These are phyloP conservation scores for Clarias fuscus DNA, from an alignment of 2,797 vertebrate genomes.

Conservation along the genomic window DNA sequence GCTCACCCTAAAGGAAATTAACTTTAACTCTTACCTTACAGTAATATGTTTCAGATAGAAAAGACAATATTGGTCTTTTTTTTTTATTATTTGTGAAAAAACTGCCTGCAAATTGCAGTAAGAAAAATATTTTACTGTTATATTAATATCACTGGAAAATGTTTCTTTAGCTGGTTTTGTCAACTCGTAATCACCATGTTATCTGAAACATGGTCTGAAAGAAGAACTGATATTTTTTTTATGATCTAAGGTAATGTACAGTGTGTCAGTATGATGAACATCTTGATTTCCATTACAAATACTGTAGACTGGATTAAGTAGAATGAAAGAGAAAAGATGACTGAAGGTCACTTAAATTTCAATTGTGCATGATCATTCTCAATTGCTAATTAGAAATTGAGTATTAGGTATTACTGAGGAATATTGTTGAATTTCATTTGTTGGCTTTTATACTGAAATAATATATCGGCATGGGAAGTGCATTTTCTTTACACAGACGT, in stretches of 20 bases:
- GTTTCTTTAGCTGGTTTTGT: neutral
- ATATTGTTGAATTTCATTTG: neutral
- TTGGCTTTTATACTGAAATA: neutral
- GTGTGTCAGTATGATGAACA: neutral
- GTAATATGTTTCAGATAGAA: neutral
- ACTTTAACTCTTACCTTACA: neutral
- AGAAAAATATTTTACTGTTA: too few relatives aligned
- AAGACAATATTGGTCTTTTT: neutral
- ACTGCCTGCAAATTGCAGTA: neutral
- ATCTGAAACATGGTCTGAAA: neutral
- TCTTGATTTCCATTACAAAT: neutral
- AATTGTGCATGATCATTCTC: neutral
- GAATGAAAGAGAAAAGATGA: neutral
- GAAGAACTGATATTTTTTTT: too few relatives aligned
- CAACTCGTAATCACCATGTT: neutral
- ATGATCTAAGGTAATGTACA: too few relatives aligned
- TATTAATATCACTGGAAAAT: neutral
- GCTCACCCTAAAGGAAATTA: neutral
- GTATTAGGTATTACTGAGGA: neutral
- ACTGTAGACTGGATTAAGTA: neutral
- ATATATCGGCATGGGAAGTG: neutral
- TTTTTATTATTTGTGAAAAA: neutral
- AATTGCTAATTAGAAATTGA: neutral
- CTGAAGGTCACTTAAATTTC: too few relatives aligned
- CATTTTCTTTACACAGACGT: neutral